Conservation (phyloP, 2,113 vertebrate species). For the Platichthys flesus region DNA sequence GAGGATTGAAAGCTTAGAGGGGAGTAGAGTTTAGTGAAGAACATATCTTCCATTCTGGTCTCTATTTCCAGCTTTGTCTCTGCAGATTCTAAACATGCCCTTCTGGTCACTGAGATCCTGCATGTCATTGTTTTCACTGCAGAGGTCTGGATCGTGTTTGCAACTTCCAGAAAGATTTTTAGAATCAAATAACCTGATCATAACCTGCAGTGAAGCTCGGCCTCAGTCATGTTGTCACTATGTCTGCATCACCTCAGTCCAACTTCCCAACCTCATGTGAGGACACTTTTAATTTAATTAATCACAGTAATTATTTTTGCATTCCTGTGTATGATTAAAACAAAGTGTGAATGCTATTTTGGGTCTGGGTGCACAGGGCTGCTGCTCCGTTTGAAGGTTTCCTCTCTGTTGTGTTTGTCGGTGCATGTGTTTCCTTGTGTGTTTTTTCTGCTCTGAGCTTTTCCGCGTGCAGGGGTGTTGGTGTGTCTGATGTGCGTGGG, state of each 20-base stretch:
- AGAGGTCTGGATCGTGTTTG: no score
- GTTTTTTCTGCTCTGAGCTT: neutral
- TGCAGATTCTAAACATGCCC: no score
- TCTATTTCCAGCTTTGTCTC: no score
- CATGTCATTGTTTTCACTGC: no score
- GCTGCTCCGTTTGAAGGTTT: neutral
- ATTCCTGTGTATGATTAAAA: neutral
- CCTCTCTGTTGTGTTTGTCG: conserved; percentile 12
- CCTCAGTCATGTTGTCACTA: neutral
- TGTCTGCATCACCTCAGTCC: no score
- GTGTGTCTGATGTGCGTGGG: conserved; percentile 11
- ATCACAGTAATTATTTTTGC: neutral
- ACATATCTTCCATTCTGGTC: no score
- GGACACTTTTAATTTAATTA: neutral
- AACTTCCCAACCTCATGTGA: no score
- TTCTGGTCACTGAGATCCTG: no score
- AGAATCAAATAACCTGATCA: neutral
- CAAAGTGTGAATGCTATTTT: neutral
- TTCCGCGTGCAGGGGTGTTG: neutral
- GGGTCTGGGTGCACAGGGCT: neutral
- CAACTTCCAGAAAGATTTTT: no score
- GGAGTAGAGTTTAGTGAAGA: no score
- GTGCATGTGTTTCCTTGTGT: conserved; percentile 3
- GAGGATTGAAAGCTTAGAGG: no score
- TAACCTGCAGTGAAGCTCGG: neutral